Evolutionary conservation across 2,888 invertebrate genomes (phyloP).

Genomic region (Troides helena): DNA sequence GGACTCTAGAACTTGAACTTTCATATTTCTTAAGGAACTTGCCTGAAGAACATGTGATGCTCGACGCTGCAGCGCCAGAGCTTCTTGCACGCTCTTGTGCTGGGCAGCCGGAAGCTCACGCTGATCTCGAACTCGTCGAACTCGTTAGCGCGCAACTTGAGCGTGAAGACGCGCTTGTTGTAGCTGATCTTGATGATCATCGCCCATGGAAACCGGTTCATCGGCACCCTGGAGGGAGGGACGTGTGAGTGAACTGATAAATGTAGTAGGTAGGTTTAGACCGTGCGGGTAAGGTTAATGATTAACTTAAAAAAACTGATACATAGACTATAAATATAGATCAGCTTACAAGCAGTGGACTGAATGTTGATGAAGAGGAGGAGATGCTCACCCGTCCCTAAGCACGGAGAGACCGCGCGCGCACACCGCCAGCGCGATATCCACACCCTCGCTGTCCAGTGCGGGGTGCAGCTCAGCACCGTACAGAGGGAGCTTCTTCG

Average conservation of each 20-base stretch:
- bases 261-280: no score
- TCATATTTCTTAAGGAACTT: background rate
- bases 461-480: constrained; percentile 98
- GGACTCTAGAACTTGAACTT: no score
- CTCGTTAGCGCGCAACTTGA: constrained; percentile 96
- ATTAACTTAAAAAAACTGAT: no score
- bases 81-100: constrained; percentile 95
- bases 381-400: constrained; percentile 85
- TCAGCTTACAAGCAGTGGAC: no score
- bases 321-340: no score
- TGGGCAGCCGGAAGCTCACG: constrained; percentile 93
- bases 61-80: constrained; percentile 99
- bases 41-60: constrained; percentile 99
- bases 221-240: constrained; percentile 82
- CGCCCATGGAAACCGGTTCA: constrained; percentile 99
- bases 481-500: constrained; percentile 98
- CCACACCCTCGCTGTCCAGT: constrained; percentile 93
- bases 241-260: no score
- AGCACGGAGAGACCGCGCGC: constrained; percentile 96
- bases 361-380: no score
- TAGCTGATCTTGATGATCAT: constrained; percentile 98
- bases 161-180: constrained; percentile 95
- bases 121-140: constrained; percentile 96
- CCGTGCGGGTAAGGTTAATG: no score
- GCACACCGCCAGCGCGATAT: constrained; percentile 96